Evolutionary conservation across 2,797 vertebrate species (phyloP), one percentile per base, ranked within the genome.

Genomic region (Gorsachius magnificus): DNA sequence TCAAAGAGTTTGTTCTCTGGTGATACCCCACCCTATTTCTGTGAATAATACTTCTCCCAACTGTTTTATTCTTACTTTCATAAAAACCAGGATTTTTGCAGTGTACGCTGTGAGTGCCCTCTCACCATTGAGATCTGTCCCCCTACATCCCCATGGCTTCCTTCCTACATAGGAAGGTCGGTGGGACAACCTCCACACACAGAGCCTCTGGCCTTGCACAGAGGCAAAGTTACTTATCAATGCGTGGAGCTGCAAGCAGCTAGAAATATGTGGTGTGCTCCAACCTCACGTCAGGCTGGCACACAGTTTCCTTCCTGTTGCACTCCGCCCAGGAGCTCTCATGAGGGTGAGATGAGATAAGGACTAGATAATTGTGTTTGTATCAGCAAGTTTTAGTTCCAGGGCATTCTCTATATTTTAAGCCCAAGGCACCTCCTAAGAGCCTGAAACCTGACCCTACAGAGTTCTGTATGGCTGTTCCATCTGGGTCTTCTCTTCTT

Each of bases 91-190:
- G 50, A 38, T 45, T 71, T 68, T 88, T 75, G 36, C n/a, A 53
- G 25, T 18, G 28, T 28, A 26, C 0, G 0, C 3, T 3, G 11
- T 24, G 61, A 54, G 13, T 36, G 5, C 6, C 22, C 2, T 19
- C 41, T 81, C 48, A 13, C 31, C 54, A 19, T 25, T 70, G 38
- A 35, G 17, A 45, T 70, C 48, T 2, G 7, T 29, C n/a, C 9
- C 17, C 3, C 22, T 26, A 13, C 25, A 29, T 51, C 28, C 60
- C 2, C 2, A n/a, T 63, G 51, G 21, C 10, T 64, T 63, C 19
- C 26, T 63, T 81, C 16, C 65, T 54, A 38, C 6, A 7, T 33
- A 58, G 35, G 16, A 89, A 29, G 4, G 45, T 68, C 56, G 8
- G 13, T 20, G 48, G 13, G 16, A 41, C 13, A 84, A 5, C 19